phyloP scores from a whole-genome alignment of 2,113 vertebrate genomes.

The Alosa alosa region DNA sequence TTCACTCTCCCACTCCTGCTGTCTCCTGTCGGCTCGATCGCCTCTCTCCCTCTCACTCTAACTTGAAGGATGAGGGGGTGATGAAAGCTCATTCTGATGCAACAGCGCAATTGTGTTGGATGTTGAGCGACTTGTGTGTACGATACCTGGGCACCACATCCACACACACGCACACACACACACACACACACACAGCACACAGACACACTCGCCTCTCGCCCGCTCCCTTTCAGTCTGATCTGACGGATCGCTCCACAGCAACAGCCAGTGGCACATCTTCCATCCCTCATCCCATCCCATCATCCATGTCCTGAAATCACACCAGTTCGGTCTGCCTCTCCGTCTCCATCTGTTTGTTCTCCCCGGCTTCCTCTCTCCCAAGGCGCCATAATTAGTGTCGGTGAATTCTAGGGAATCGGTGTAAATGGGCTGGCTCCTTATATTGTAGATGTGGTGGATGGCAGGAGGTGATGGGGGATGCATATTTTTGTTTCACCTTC shows the following conservation, averaged over 20 bases:
- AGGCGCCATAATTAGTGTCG: neutral
- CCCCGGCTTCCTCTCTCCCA: neutral
- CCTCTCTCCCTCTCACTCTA: neutral
- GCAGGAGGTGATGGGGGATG: neutral
- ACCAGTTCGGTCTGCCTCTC: neutral
- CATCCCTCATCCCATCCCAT: neutral
- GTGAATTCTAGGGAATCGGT: neutral
- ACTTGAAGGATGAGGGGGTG: neutral
- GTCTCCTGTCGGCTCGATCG: neutral
- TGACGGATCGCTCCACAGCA: neutral
- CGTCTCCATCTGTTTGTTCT: neutral
- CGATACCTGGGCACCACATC: neutral
- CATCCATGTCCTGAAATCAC: neutral
- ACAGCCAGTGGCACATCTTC: neutral
- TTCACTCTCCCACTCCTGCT: neutral
- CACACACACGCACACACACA: neutral
- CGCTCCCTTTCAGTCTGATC: neutral
- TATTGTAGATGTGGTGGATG: neutral
- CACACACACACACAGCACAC: neutral
- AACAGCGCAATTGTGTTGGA: neutral
- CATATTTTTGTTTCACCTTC: too few species aligned
- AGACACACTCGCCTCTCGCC: neutral
- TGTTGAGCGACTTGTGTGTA: neutral
- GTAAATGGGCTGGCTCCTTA: neutral
- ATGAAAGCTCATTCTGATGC: conserved; percentile 8